phyloP scores from a whole-genome alignment of 2,888 invertebrate species.

The Cryptus viduatorius region DNA sequence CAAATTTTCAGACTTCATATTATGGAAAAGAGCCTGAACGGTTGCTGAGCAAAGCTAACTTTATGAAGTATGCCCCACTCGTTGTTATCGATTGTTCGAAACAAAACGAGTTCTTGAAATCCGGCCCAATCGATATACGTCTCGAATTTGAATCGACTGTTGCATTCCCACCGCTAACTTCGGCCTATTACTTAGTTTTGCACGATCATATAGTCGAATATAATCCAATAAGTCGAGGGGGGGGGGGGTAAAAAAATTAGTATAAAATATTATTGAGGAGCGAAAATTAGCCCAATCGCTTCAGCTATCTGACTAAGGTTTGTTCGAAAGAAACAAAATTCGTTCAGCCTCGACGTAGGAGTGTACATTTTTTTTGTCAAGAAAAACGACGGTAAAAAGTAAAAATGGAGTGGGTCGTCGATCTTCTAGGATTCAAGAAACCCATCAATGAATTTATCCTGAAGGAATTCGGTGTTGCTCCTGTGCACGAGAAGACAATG shows the following conservation, averaged over 20 bases:
- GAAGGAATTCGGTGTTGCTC: too few species aligned
- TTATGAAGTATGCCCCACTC: too few species aligned
- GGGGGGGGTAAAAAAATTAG: conserved; percentile 23
- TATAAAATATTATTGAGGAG: neutral
- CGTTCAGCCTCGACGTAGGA: neutral
- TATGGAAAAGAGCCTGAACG: neutral
- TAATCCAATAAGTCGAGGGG: conserved; percentile 12
- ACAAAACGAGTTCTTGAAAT: neutral
- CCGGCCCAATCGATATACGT: neutral
- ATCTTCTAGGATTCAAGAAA: neutral
- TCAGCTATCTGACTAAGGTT: neutral
- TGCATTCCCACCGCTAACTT: neutral
- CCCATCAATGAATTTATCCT: too few species aligned
- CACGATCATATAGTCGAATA: neutral
- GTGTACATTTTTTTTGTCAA: neutral
- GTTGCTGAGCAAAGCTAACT: too few species aligned
- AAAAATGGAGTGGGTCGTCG: neutral
- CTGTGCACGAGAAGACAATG: too few species aligned
- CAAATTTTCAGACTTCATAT: neutral
- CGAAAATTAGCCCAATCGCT: neutral
- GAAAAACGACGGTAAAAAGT: neutral
- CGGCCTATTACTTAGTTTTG: neutral
- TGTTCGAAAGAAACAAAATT: neutral
- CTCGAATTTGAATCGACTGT: neutral
- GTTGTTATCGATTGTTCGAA: neutral